phyloP scores from a whole-genome alignment of 2,113 vertebrate genomes.

The Halcyon malimbica region DNA sequence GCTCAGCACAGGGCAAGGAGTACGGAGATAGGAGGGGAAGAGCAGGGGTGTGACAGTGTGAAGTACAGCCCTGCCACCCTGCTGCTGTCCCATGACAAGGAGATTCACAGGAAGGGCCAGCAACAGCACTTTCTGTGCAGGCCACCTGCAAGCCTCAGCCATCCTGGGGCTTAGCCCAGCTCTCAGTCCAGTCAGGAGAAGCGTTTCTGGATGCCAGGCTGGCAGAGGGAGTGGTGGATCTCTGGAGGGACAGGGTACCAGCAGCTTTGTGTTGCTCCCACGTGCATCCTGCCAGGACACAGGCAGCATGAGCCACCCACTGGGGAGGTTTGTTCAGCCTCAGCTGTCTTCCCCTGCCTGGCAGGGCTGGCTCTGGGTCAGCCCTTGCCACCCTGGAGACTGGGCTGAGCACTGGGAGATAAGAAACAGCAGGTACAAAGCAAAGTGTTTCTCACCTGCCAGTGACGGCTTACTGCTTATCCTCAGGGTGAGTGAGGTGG shows the following conservation, averaged over 20 bases:
- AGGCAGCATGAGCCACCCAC: not conserved
- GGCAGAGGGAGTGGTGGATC: not conserved
- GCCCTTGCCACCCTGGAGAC: not conserved
- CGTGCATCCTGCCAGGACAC: not conserved
- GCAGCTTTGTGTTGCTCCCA: not conserved
- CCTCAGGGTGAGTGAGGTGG: not conserved
- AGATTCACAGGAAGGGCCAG: not conserved
- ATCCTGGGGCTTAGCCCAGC: not conserved
- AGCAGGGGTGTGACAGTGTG: not conserved
- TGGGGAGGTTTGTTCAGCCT: not conserved
- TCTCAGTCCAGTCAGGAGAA: not conserved
- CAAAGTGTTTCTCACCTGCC: not conserved
- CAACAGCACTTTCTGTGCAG: not conserved
- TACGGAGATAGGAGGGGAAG: slow-evolving; percentile 20
- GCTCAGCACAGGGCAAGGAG: slow-evolving; percentile 54
- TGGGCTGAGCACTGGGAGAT: not conserved
- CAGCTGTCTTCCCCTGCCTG: not conserved
- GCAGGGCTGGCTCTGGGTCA: not conserved
- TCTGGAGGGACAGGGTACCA: not conserved
- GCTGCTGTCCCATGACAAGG: not conserved
- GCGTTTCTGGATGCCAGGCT: not conserved
- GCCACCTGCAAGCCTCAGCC: not conserved
- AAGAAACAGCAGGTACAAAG: not conserved
- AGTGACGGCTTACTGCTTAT: not conserved
- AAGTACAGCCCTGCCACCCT: slow-evolving; percentile 32